phyloP scores from a whole-genome alignment of 2,888 invertebrate species.

The Masnerella sp. region DNA sequence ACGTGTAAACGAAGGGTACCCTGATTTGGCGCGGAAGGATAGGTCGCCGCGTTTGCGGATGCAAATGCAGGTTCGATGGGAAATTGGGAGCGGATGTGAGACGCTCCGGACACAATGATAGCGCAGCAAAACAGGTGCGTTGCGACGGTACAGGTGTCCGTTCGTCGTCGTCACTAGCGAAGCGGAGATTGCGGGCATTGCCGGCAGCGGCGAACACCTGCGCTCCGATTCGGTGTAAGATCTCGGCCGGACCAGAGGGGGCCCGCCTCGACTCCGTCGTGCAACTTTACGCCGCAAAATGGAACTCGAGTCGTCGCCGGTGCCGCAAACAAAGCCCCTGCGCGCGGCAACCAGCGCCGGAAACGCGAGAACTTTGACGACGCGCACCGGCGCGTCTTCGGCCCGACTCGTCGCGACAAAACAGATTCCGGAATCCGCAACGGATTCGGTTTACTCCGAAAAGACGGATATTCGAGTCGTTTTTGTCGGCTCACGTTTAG shows the following conservation, averaged over 20 bases:
- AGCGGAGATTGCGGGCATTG: conserved; percentile 56
- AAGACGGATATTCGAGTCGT: conserved; percentile 8
- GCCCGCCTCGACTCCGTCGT: conserved; percentile 4
- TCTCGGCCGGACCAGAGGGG: conserved; percentile 52
- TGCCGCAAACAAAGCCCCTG: conserved; percentile 36
- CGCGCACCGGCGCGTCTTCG: conserved; percentile 9
- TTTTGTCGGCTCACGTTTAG: conserved; percentile 8
- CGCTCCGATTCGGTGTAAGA: conserved; percentile 72
- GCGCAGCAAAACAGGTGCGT: conserved; percentile 66
- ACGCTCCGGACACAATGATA: conserved; percentile 39
- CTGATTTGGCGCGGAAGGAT: too few species aligned
- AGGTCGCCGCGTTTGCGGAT: too few species aligned
- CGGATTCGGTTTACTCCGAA: conserved; percentile 4
- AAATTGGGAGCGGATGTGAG: conserved; percentile 29
- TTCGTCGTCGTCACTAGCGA: conserved; percentile 66
- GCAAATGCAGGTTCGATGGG: conserved; percentile 5
- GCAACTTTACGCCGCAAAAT: conserved; percentile 40
- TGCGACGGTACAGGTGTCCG: conserved; percentile 67
- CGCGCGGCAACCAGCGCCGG: conserved; percentile 31
- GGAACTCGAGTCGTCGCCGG: conserved; percentile 43
- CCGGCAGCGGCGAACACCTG: conserved; percentile 70
- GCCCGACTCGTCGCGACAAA: conserved; percentile 7
- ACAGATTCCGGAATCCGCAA: conserved; percentile 18
- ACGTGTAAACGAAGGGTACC: too few species aligned
- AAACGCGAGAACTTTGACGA: conserved; percentile 41